Evolutionary conservation across 2,113 vertebrate genomes (phyloP), one percentile per base, ranked within the genome.

Genomic region (Corydoras maculifer): DNA sequence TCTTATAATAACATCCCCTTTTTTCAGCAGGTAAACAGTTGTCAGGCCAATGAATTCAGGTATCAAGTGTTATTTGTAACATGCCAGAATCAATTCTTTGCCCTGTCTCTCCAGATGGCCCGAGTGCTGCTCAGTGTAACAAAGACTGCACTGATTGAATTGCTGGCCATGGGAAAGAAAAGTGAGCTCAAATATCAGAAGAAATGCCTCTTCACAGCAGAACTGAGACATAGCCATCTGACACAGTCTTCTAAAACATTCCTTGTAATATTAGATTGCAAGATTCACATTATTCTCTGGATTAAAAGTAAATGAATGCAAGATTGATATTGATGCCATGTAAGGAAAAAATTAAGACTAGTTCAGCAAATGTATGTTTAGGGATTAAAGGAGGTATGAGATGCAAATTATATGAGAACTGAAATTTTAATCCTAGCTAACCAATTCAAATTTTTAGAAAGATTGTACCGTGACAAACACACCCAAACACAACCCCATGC

Each of bases 21-120:
- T 63, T 58, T 49, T 62, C 30, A 65, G 57, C 59, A 73, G 67
- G 70, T 57, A 49, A 53, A 75, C 64, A 73, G 67, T 65, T 78
- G 79, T 80, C 79, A 76, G 59, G 35, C 59, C 54, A 68, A 68
- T 75, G 78, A 82, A 86, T 86, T 85, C 78, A 85, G 78, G 83
- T 85, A 85, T 83, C 82, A 77, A 77, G 83, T 83, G 81, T 85
- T 86, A 86, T 75, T 82, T 82, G 80, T 85, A 79, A 85, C 78
- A 84, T 75, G 80, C 86, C 78, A 85, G 72, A 85, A 85, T 87
- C 75, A 81, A 82, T 85, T 82, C 74, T 82, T 69, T 74, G 70
- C 62, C 78, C 74, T 78, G 70, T 71, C 74, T 77, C 77, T 78
- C 75, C 72, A 78, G 80, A 82, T 83, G 82, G 79, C 65, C 72